Conservation (phyloP, 1,140 invertebrate genomes). For the Anagrus nilaparvatae region DNA sequence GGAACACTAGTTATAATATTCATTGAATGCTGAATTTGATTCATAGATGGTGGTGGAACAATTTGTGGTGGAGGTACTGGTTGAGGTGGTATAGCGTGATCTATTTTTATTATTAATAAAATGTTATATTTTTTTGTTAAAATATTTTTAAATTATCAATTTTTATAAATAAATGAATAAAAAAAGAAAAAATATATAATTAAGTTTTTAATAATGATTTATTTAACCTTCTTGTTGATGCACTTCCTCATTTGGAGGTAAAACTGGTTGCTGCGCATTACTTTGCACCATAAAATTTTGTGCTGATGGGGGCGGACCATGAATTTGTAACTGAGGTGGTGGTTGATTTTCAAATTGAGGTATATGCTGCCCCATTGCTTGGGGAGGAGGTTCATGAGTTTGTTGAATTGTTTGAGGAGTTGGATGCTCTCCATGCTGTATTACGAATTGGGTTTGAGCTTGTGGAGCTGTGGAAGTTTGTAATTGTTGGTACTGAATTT, state of each 20-base stretch:
- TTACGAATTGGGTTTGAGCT: constrained; percentile 33
- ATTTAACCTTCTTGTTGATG: constrained; percentile 26
- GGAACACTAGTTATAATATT: constrained; percentile 38
- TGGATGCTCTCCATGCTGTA: constrained; percentile 32
- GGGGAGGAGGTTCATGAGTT: constrained; percentile 30
- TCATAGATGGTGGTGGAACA: constrained; percentile 34
- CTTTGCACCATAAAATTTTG: constrained; percentile 16
- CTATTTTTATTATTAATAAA: constrained; percentile 12
- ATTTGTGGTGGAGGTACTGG: constrained; percentile 39
- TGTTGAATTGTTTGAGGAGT: constrained; percentile 31
- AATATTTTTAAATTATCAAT: neutral
- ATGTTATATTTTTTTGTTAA: neutral
- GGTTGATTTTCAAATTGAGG: constrained; percentile 24
- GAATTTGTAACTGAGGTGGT: constrained; percentile 32
- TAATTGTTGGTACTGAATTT: constrained; percentile 38
- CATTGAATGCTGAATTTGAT: constrained; percentile 34
- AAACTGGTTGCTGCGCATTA: constrained; percentile 24
- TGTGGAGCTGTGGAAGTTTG: constrained; percentile 24
- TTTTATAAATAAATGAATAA: neutral
- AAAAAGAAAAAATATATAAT: neutral
- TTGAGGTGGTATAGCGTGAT: constrained; percentile 32
- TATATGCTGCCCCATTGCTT: constrained; percentile 26
- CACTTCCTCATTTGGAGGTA: constrained; percentile 23
- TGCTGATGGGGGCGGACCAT: constrained; percentile 29
- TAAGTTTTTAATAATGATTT: neutral